Evolutionary conservation across 2,888 invertebrate species (phyloP).

Genomic region (Lacanobia oleracea): DNA sequence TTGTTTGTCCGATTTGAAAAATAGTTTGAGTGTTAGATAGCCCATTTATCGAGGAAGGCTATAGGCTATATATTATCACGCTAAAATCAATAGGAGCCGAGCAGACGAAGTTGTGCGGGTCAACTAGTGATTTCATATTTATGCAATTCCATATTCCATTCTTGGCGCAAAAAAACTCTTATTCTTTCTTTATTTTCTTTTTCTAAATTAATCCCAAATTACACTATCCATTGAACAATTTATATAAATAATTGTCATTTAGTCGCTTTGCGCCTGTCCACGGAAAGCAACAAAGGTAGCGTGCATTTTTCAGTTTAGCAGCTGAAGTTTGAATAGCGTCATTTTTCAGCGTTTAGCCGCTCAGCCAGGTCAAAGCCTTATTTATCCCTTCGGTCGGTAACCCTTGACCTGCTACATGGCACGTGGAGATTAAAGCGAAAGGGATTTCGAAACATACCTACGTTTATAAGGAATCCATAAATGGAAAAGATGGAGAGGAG

Average conservation of each 20-base stretch:
- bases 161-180: not conserved
- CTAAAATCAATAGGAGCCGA: too few species aligned
- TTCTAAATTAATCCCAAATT: too few species aligned
- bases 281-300: not conserved
- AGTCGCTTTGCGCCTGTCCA: not conserved
- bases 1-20: too few species aligned
- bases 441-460: not conserved
- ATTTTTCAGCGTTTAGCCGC: slow-evolving; percentile 16
- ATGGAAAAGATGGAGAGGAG: too few species aligned
- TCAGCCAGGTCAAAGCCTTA: slow-evolving; percentile 2
- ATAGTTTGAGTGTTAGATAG: too few species aligned
- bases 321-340: not conserved
- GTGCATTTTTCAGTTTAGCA: not conserved
- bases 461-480: not conserved
- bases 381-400: slow-evolving; percentile 17
- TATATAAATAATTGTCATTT: not conserved
- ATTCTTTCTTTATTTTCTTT: too few species aligned
- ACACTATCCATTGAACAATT: not conserved
- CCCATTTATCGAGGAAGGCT: too few species aligned
- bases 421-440: slow-evolving; percentile 2
- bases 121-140: too few species aligned
- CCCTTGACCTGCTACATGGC: not conserved
- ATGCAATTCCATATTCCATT: too few species aligned
- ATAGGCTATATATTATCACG: too few species aligned
- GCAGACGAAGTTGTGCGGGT: too few species aligned